Conservation (phyloP, 2,113 vertebrate genomes). For the Pelobates fuscus region DNA sequence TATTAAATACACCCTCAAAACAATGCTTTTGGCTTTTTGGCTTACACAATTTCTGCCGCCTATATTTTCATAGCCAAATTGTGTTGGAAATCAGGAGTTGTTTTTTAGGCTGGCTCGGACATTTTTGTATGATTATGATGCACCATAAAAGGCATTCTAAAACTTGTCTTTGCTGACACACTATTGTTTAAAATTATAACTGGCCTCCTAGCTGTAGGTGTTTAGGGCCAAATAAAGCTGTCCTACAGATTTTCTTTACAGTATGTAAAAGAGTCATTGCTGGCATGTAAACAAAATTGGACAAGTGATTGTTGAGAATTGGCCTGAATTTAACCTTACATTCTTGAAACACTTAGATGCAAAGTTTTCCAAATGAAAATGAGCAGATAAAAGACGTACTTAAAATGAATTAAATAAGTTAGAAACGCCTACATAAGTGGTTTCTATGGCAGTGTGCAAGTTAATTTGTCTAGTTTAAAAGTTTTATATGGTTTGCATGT, state of each 20-base stretch:
- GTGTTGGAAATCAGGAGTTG: too few species aligned
- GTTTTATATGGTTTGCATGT: too few species aligned
- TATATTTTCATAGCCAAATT: too few species aligned
- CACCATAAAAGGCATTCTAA: background rate
- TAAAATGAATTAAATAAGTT: background rate
- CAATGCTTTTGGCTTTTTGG: too few species aligned
- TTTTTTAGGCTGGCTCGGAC: background rate
- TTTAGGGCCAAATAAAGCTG: constrained; percentile 16
- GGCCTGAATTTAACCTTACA: constrained; percentile 6
- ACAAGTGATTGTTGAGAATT: constrained; percentile 26
- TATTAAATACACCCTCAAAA: background rate
- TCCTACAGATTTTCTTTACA: background rate
- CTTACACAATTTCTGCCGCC: background rate
- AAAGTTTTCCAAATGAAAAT: constrained; percentile 40
- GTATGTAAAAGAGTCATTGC: constrained; percentile 14
- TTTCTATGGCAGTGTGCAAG: too few species aligned
- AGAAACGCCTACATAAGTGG: background rate
- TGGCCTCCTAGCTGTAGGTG: constrained; percentile 16
- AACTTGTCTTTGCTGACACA: constrained; percentile 22
- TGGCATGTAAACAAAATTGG: constrained; percentile 40
- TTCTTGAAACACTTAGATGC: constrained; percentile 31
- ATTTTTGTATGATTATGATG: background rate
- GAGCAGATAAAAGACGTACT: constrained; percentile 2
- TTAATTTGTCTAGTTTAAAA: too few species aligned
- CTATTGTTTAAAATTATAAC: constrained; percentile 35